A percentile compares a stretch with the other conserved stretches of the same genome.
Conservation (phyloP, 2,888 invertebrate genomes). For the Meganola albula region DNA sequence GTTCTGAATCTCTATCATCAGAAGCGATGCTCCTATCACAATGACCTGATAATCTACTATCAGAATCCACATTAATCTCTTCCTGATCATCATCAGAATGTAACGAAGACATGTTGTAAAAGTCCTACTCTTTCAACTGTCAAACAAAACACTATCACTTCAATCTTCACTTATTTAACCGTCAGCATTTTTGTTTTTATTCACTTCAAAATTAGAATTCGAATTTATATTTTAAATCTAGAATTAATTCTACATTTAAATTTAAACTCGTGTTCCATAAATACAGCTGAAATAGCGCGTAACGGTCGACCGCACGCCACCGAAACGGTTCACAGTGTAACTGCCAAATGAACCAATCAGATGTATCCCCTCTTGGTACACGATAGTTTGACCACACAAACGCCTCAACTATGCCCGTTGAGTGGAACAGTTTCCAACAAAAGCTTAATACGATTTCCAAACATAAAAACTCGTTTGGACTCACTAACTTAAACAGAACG, state of each 20-base stretch:
- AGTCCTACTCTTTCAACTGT: conserved; percentile 22
- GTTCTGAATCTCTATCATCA: conserved; percentile 76
- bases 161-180: conserved; percentile 23
- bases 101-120: conserved; percentile 64
- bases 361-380: conserved; percentile 61
- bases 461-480: conserved; percentile 77
- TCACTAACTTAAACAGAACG: conserved; percentile 73
- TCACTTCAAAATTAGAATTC: conserved; percentile 20
- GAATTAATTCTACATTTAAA: conserved; percentile 34
- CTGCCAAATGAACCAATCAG: conserved; percentile 64
- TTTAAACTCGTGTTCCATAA: conserved; percentile 34
- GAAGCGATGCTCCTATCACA: conserved; percentile 74
- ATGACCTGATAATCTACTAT: conserved; percentile 77
- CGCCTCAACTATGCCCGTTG: conserved; percentile 75
- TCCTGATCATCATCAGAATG: conserved; percentile 81
- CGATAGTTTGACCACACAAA: conserved; percentile 74
- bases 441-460: conserved; percentile 78
- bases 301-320: conserved; percentile 62
- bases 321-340: conserved; percentile 64
- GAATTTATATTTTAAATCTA: conserved; percentile 24
- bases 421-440: conserved; percentile 77
- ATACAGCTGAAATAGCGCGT: conserved; percentile 43
- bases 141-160: not conserved
- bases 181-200: conserved; percentile 31
- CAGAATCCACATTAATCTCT: conserved; percentile 83